These are phyloP conservation scores for Resseliella maxima DNA, from an alignment of 2,888 invertebrate genomes.

Conservation along the genomic window DNA sequence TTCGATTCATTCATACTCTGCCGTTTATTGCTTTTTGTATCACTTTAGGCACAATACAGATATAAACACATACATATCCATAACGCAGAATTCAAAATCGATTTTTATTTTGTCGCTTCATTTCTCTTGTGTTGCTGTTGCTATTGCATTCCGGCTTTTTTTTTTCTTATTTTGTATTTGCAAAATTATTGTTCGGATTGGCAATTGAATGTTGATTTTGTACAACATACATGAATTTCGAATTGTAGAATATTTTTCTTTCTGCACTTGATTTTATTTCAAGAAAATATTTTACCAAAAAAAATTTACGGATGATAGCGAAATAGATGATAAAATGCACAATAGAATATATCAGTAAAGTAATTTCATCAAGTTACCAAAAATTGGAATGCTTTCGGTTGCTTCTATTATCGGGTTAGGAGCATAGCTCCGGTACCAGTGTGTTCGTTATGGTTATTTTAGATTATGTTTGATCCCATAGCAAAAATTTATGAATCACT, in stretches of 20 bases:
- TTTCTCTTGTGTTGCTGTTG: not conserved
- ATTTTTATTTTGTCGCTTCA: too few species aligned
- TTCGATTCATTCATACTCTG: not conserved
- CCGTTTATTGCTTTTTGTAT: not conserved
- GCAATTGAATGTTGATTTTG: conserved; percentile 17
- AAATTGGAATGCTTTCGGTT: not conserved
- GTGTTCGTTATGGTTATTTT: not conserved
- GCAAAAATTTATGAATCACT: conserved; percentile 2
- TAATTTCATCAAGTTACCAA: not conserved
- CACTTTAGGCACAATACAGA: conserved; percentile 12
- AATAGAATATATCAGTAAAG: too few species aligned
- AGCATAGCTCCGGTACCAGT: not conserved
- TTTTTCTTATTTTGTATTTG: not conserved
- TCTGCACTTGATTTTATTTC: too few species aligned
- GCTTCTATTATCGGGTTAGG: not conserved
- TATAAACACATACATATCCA: too few species aligned
- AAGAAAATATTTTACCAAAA: too few species aligned
- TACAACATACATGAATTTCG: not conserved
- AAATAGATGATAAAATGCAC: too few species aligned
- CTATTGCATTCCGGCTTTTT: not conserved
- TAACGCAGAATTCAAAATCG: not conserved
- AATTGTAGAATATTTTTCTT: not conserved
- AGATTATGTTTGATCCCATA: conserved; percentile 20
- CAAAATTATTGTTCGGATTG: not conserved
- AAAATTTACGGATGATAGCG: too few species aligned